Evolutionary conservation across 2,113 vertebrate species (phyloP).

Genomic region (Sorex araneus): DNA sequence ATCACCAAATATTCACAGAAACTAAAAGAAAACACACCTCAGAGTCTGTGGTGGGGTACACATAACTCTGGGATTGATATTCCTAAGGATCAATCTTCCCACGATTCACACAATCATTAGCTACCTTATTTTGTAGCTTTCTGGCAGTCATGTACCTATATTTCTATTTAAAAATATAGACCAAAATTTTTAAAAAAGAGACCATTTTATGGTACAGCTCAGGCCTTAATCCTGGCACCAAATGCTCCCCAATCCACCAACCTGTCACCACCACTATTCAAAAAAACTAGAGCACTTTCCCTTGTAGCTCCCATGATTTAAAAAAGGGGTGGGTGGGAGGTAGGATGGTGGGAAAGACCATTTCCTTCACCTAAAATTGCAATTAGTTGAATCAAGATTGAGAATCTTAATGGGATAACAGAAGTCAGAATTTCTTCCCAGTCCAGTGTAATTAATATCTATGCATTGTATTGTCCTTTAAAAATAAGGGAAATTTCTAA

Average conservation of each 20-base stretch:
- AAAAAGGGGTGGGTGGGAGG: too few species aligned
- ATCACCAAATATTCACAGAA: conserved; percentile 25
- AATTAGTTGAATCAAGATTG: conserved; percentile 44
- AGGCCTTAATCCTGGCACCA: too few species aligned
- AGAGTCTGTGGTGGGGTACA: neutral
- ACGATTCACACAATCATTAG: neutral
- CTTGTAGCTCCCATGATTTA: too few species aligned
- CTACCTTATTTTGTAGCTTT: conserved; percentile 14
- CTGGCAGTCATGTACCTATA: neutral
- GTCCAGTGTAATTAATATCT: neutral
- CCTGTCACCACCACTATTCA: too few species aligned
- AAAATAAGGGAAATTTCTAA: conserved; percentile 29
- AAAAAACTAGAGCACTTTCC: too few species aligned
- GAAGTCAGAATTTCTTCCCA: conserved; percentile 46
- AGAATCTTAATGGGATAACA: conserved; percentile 48
- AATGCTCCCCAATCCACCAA: too few species aligned
- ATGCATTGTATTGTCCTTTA: neutral
- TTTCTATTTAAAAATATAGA: conserved; percentile 37
- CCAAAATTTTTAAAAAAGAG: neutral
- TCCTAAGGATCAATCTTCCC: conserved; percentile 23
- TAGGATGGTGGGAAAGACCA: neutral
- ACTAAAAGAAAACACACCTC: neutral
- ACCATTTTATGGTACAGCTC: too few species aligned
- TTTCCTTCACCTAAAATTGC: conserved; percentile 23
- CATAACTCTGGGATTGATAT: neutral